Base-by-base conservation (phyloP, 2,113 vertebrate species). In the Leuciscus idus region DNA sequence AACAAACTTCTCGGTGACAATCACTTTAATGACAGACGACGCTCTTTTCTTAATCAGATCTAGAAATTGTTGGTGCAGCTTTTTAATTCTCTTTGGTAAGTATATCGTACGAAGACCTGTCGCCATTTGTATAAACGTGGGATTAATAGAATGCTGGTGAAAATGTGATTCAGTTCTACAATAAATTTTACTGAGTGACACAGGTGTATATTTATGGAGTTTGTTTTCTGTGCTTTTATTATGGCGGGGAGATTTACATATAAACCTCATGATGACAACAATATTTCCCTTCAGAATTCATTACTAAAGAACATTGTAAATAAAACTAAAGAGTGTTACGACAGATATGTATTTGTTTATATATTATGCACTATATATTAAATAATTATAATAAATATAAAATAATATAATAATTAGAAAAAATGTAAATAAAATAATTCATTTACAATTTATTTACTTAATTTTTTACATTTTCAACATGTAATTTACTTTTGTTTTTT, bases 51-150 rank as follows among this genome's bases (percentile, higher is more conserved):
- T 74, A 61, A 86, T 84, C 46, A 39, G 39, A 83, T 76, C 66
- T 81, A 84, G 52, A 81, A 84, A 84, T 84, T 87, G 23, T 78
- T 84, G 88, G 46, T 83, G 82, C 81, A 75, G 89, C 90, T 61
- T 80, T 81, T 88, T 82, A 76, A 57, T 80, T 81, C 64, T 84
- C 62, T 74, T 52, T 83, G 90, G 84, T 39, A 59, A 39, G 81
- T 89, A 89, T 91, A 90, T 92, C 91, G 91, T 87, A 88, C 75
- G 85, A 80, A 50, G 75, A 85, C 85, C 84, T 86, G 84, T 90
- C 90, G 85, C 85, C 85, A 89, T 92, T 93, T 92, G 87, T 92
- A 52, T 88, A 90, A 92, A 73, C 57, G 13, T 75, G 75, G 62
- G 70, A 85, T 78, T 78, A 57, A 46, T 68, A 57, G 83, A 78